Evolutionary conservation across 2,888 invertebrate species (phyloP).

Genomic region (Mythimna lalbum): DNA sequence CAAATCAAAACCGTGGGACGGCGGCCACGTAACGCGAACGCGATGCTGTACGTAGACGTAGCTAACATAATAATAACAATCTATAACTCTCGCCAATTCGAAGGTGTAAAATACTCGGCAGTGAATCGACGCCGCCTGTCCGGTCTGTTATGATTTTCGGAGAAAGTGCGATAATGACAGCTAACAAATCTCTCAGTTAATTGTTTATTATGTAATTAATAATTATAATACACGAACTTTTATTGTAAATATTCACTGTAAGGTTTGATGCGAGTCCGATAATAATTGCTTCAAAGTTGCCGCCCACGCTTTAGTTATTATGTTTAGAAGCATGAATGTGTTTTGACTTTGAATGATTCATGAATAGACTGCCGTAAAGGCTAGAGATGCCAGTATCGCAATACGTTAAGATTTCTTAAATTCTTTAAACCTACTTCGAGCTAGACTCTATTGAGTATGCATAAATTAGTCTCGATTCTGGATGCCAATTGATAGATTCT

Average conservation of each 20-base stretch:
- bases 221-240: conserved; percentile 52
- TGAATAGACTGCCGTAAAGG: neutral
- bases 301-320: conserved; percentile 39
- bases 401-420: neutral
- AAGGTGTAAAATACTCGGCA: conserved; percentile 60
- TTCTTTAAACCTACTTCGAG: neutral
- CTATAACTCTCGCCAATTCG: conserved; percentile 58
- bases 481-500: neutral
- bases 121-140: conserved; percentile 51
- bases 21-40: conserved; percentile 46
- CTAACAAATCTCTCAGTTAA: conserved; percentile 61
- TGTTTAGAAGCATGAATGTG: conserved; percentile 9
- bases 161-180: conserved; percentile 63
- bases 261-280: conserved; percentile 27
- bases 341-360: conserved; percentile 26
- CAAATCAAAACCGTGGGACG: conserved; percentile 51
- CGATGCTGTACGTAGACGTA: conserved; percentile 26
- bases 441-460: neutral
- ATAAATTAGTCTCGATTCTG: neutral
- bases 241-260: conserved; percentile 53
- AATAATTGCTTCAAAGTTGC: conserved; percentile 47
- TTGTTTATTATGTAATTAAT: conserved; percentile 61
- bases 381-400: conserved; percentile 6
- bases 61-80: conserved; percentile 58
- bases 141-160: conserved; percentile 65